Evolutionary conservation across 2,888 invertebrate species (phyloP).

Genomic region (Plemyria rubiginata): DNA sequence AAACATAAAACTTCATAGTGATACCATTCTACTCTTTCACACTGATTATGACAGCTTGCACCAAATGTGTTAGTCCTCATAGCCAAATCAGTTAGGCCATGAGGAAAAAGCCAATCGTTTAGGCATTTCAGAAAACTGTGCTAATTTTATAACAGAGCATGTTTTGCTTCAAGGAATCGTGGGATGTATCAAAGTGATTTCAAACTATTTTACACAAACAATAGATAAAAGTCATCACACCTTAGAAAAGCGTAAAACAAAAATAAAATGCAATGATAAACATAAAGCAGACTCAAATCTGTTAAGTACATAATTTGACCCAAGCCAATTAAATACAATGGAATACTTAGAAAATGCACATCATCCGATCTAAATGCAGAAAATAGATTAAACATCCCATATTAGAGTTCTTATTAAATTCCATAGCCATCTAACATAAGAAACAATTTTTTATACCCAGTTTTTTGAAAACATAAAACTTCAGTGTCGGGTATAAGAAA

Average conservation of each 20-base stretch:
- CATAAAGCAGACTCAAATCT: neutral
- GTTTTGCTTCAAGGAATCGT: no score
- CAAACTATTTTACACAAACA: neutral
- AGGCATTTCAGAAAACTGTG: no score
- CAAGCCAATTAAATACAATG: slow-evolving; percentile 31
- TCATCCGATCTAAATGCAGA: slow-evolving; percentile 48
- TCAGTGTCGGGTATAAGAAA: no score
- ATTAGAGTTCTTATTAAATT: slow-evolving; percentile 60
- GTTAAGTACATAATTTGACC: slow-evolving; percentile 16
- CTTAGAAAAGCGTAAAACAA: neutral
- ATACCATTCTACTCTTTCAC: no score
- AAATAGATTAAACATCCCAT: slow-evolving; percentile 65
- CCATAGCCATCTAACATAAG: slow-evolving; percentile 61
- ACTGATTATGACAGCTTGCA: no score
- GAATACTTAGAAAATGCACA: slow-evolving; percentile 38
- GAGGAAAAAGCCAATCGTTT: no score
- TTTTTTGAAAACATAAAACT: no score
- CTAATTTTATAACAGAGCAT: no score
- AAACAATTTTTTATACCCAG: neutral
- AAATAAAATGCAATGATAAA: neutral
- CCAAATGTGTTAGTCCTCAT: no score
- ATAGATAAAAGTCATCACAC: neutral
- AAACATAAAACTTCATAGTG: no score
- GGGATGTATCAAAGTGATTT: neutral
- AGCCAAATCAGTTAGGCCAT: no score